Evolutionary conservation across 2,797 vertebrate species (phyloP).

Genomic region (Florisuga fusca): DNA sequence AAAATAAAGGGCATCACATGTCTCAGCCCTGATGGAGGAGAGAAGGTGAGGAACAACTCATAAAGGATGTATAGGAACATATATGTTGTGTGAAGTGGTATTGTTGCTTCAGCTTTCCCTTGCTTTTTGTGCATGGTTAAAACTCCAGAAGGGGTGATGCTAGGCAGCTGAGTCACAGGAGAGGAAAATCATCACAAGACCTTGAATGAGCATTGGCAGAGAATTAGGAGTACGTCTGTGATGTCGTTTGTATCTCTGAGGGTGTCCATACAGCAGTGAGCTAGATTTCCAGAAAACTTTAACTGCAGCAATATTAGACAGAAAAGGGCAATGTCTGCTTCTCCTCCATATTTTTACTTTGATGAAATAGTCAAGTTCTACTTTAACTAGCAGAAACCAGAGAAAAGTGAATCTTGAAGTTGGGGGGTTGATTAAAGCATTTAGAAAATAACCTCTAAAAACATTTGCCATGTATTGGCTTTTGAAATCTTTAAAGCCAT

Average conservation of each 20-base stretch:
- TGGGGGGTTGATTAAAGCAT: background rate
- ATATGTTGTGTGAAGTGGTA: background rate
- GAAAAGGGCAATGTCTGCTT: background rate
- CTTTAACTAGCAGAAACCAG: background rate
- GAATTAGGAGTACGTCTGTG: constrained; percentile 31
- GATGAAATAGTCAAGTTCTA: background rate
- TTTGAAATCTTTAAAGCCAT: background rate
- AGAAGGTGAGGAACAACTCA: background rate
- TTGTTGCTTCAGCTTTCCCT: constrained; percentile 42
- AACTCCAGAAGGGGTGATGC: constrained; percentile 62
- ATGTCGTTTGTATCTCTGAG: background rate
- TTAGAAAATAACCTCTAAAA: background rate
- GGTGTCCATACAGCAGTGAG: constrained; percentile 44
- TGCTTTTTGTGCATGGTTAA: constrained; percentile 45
- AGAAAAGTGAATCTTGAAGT: background rate
- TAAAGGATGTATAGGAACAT: background rate
- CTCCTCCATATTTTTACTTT: background rate
- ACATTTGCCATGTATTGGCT: background rate
- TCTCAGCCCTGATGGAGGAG: background rate
- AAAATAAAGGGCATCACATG: background rate
- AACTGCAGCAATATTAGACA: background rate
- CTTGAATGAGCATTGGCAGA: constrained; percentile 48
- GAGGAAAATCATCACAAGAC: constrained; percentile 58
- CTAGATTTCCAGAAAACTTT: constrained; percentile 15
- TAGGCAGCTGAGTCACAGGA: constrained; percentile 62